Evolutionary conservation across 2,797 vertebrate species (phyloP).

Genomic region (Lepus townsendii): DNA sequence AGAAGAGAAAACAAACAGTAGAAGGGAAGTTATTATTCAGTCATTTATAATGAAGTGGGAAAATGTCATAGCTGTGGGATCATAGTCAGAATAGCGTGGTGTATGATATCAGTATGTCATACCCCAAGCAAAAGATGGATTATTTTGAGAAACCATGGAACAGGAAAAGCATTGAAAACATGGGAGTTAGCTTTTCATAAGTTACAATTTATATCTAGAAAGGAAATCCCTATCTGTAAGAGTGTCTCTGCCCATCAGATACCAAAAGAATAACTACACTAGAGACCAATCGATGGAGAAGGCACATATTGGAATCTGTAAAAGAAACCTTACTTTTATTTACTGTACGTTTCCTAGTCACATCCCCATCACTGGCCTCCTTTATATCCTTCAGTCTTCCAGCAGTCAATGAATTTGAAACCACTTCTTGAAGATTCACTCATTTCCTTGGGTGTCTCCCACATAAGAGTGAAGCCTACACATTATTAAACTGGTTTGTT

Average conservation of each 20-base stretch:
- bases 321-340: background rate
- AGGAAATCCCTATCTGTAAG: background rate
- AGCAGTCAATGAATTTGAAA: background rate
- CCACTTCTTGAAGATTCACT: background rate
- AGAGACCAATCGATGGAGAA: background rate
- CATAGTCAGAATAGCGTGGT: background rate
- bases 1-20: background rate
- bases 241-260: background rate
- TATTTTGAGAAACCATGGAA: slow-evolving; percentile 9
- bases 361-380: background rate
- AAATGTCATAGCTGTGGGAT: background rate
- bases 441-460: background rate
- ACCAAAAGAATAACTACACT: background rate
- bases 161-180: background rate
- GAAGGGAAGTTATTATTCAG: background rate
- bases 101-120: background rate
- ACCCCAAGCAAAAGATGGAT: background rate
- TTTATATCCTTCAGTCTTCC: background rate
- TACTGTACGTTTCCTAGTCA: background rate
- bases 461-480: background rate
- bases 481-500: background rate
- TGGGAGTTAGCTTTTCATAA: background rate
- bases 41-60: background rate
- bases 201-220: background rate
- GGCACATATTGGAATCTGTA: background rate